Conservation (phyloP, 2,888 invertebrate genomes). For the Keiferia lycopersicella region DNA sequence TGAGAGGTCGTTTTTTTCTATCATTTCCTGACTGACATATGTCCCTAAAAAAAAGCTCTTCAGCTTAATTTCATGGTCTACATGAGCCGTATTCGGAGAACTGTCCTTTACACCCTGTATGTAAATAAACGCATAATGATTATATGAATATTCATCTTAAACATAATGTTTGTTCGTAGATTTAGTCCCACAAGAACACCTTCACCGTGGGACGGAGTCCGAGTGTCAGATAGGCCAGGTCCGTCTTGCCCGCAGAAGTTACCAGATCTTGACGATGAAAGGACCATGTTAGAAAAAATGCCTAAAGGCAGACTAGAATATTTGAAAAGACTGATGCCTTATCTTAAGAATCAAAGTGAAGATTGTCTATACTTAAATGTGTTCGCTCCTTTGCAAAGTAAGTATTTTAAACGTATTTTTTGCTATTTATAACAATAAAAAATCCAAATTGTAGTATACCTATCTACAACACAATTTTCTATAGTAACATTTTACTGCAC, state of each 20-base stretch:
- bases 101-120: too few relatives aligned
- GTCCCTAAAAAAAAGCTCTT: too few relatives aligned
- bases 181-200: constrained; percentile 97
- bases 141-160: neutral
- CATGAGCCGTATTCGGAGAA: too few relatives aligned
- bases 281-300: constrained; percentile 91
- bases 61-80: too few relatives aligned
- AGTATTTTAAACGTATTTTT: constrained; percentile 50
- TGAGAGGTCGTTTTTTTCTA: too few relatives aligned
- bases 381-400: constrained; percentile 97
- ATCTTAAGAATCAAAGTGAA: constrained; percentile 96
- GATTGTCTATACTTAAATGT: constrained; percentile 99
- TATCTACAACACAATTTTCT: too few relatives aligned
- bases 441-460: neutral
- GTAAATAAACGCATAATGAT: too few relatives aligned
- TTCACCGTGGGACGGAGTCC: constrained; percentile 94
- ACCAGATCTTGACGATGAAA: constrained; percentile 91
- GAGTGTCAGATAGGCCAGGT: constrained; percentile 89
- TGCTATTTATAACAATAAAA: neutral
- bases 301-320: constrained; percentile 95
- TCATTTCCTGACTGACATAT: too few relatives aligned
- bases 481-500: neutral
- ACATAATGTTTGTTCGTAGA: constrained; percentile 65
- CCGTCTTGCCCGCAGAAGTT: constrained; percentile 96
- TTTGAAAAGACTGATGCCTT: constrained; percentile 93